These are phyloP conservation scores for Pontoporia blainvillei DNA, from an alignment of 2,113 vertebrate genomes.

Conservation along the genomic window DNA sequence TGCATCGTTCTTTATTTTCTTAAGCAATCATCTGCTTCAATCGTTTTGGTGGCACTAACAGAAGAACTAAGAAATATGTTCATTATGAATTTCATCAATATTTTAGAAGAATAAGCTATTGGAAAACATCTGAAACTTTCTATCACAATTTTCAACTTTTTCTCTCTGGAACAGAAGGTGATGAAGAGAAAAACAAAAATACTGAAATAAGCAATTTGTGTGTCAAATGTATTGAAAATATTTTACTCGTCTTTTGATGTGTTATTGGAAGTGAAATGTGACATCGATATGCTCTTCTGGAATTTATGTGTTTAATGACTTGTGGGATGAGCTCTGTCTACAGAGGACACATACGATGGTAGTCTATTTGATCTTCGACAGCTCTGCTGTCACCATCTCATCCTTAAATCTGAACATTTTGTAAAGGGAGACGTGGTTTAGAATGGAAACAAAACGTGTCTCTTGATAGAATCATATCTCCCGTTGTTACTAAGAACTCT, in stretches of 20 bases:
- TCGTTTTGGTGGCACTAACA: neutral
- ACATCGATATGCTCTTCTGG: neutral
- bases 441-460: neutral
- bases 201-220: constrained; percentile 42
- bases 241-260: constrained; percentile 29
- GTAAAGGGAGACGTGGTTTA: neutral
- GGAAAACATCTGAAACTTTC: constrained; percentile 44
- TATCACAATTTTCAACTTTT: neutral
- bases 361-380: constrained; percentile 50
- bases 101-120: constrained; percentile 38
- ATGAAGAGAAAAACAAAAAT: neutral
- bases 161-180: constrained; percentile 38
- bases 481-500: neutral
- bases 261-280: constrained; percentile 29
- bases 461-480: neutral
- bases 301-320: constrained; percentile 7
- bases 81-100: constrained; percentile 32
- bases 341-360: neutral
- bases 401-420: constrained; percentile 43
- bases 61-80: neutral
- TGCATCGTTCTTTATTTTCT: neutral
- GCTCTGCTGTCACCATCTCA: neutral
- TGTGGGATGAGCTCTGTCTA: constrained; percentile 8
- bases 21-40: constrained; percentile 22
- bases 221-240: constrained; percentile 42